Conservation (phyloP, 92 coral and sea anemone species). For the Porites lobata region DNA sequence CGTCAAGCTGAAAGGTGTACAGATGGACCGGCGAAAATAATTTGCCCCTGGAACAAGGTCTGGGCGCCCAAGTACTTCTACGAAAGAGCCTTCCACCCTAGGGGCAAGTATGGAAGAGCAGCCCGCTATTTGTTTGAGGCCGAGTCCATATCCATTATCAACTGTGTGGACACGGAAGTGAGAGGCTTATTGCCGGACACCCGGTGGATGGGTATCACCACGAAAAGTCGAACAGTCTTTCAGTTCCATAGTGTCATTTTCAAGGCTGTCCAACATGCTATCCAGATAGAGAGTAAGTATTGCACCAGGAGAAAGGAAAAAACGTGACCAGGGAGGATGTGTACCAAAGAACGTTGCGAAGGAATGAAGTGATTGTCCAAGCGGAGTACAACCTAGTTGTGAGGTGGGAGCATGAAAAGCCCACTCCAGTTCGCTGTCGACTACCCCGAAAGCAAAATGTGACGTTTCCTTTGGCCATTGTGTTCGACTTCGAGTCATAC, state of each 20-base stretch:
- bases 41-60: neutral
- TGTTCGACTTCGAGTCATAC: no score
- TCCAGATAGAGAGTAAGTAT: neutral
- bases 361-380: no score
- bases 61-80: neutral
- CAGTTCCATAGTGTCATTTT: neutral
- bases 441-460: no score
- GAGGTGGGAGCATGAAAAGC: no score
- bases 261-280: neutral
- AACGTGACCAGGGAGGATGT: no score
- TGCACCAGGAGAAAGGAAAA: neutral
- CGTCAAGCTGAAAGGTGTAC: no score
- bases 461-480: no score
- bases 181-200: neutral
- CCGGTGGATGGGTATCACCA: neutral
- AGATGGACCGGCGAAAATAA: no score
- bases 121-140: neutral
- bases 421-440: no score
- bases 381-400: no score
- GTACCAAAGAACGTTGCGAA: no score
- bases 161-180: neutral
- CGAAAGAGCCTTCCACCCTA: neutral
- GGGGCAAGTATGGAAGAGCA: neutral
- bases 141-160: neutral
- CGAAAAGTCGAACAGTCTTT: neutral